Evolutionary conservation across 2,888 invertebrate genomes (phyloP).

Genomic region (Antheraea yamamai): DNA sequence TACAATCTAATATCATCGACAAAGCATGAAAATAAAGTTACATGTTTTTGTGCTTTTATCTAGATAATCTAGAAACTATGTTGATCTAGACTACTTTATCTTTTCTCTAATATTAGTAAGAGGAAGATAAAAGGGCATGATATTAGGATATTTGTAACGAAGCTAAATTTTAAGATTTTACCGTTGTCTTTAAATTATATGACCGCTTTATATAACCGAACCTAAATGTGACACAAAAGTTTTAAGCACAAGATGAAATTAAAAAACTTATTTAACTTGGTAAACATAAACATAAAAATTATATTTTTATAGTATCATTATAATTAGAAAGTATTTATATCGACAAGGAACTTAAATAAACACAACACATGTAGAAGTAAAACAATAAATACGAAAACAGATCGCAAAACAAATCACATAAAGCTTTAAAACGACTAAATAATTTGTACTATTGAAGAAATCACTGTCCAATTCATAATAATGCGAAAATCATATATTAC

Average conservation of each 20-base stretch:
- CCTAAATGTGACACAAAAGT: background rate
- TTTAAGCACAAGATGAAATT: background rate
- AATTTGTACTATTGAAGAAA: slow-evolving; percentile 73
- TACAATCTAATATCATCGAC: slow-evolving; percentile 13
- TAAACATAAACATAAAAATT: background rate
- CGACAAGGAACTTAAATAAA: slow-evolving; percentile 38
- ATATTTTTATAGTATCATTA: background rate
- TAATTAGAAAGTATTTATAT: background rate
- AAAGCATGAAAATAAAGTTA: slow-evolving; percentile 10
- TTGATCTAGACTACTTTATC: background rate
- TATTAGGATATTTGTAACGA: slow-evolving; percentile 1
- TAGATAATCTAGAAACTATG: background rate
- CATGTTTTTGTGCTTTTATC: slow-evolving; percentile 12
- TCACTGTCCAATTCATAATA: slow-evolving; percentile 51
- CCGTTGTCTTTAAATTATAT: background rate
- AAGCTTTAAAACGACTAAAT: slow-evolving; percentile 64
- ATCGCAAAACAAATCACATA: slow-evolving; percentile 54
- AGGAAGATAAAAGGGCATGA: background rate
- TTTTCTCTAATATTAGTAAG: background rate
- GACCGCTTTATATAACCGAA: background rate
- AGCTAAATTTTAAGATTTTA: slow-evolving; percentile 21
- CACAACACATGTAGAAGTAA: slow-evolving; percentile 46
- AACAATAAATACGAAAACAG: slow-evolving; percentile 39
- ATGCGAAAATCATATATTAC: slow-evolving; percentile 32
- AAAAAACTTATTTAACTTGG: background rate